These are phyloP conservation scores for Novumbra hubbsi DNA, from an alignment of 2,797 vertebrate genomes.

Conservation along the genomic window DNA sequence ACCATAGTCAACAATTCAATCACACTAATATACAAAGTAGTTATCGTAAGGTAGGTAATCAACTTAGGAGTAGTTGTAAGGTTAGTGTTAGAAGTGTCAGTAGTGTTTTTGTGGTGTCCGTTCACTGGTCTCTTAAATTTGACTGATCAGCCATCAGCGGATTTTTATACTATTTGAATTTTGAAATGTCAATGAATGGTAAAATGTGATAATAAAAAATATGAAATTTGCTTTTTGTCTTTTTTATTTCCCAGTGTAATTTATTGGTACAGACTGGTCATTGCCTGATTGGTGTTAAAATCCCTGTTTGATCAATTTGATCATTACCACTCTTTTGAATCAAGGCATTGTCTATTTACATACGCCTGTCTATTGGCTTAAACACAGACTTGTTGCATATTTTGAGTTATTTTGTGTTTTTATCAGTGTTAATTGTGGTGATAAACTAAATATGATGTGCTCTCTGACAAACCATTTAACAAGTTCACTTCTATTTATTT, in stretches of 20 bases:
- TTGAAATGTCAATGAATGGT: slow-evolving; percentile 96
- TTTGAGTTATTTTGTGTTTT: not conserved
- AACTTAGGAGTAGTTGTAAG: not conserved
- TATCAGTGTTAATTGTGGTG: not conserved
- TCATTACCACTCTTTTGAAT: slow-evolving; percentile 13
- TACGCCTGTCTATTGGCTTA: not conserved
- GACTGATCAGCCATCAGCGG: slow-evolving; percentile 10
- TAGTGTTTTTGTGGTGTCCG: not conserved
- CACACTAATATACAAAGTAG: too few species aligned
- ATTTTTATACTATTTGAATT: slow-evolving; percentile 70
- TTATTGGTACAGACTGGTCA: slow-evolving; percentile 57
- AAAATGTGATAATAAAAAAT: slow-evolving; percentile 98
- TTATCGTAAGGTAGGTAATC: too few species aligned
- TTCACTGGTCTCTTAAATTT: slow-evolving; percentile 16
- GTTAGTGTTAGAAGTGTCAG: not conserved
- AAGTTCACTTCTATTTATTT: not conserved
- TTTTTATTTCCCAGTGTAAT: slow-evolving; percentile 96
- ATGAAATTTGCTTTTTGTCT: slow-evolving; percentile 99
- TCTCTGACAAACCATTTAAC: not conserved
- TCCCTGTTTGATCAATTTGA: slow-evolving; percentile 7
- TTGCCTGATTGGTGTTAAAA: slow-evolving; percentile 20
- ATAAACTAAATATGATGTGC: not conserved
- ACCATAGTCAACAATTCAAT: too few species aligned
- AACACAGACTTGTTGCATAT: not conserved
- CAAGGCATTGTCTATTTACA: slow-evolving; percentile 10